phyloP scores from a whole-genome alignment of 2,113 vertebrate species.

The Rhinogobius similis region DNA sequence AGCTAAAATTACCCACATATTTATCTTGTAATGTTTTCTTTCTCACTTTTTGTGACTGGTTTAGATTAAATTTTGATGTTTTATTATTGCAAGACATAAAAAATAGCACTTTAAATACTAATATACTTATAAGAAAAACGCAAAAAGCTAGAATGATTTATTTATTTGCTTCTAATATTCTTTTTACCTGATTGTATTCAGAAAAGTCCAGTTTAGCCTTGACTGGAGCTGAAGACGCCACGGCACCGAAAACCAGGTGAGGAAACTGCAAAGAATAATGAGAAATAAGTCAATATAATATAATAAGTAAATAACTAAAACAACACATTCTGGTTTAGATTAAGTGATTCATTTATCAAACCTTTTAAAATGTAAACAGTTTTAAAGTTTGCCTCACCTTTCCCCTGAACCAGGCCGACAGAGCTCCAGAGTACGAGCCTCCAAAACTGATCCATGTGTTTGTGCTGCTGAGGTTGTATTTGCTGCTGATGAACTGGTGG shows the following conservation, averaged over 20 bases:
- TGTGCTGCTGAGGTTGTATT: slow-evolving; percentile 70
- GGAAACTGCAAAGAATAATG: slow-evolving; percentile 77
- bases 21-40: too few species aligned
- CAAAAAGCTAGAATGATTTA: too few species aligned
- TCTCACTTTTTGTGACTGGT: too few species aligned
- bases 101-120: too few species aligned
- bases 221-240: slow-evolving; percentile 87
- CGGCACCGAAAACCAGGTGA: slow-evolving; percentile 81
- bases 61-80: too few species aligned
- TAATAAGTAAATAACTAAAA: neutral
- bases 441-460: slow-evolving; percentile 88
- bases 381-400: slow-evolving; percentile 75
- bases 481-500: slow-evolving; percentile 71
- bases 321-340: neutral
- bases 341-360: neutral
- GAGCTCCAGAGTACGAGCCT: slow-evolving; percentile 84
- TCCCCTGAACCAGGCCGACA: slow-evolving; percentile 85
- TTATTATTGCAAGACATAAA: too few species aligned
- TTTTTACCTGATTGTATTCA: slow-evolving; percentile 77
- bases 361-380: too few species aligned
- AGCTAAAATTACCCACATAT: too few species aligned
- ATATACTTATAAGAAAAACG: too few species aligned
- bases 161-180: too few species aligned
- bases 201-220: slow-evolving; percentile 83
- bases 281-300: too few species aligned